Base-by-base conservation (phyloP, 2,797 vertebrate genomes). In the Acanthis flammea region DNA sequence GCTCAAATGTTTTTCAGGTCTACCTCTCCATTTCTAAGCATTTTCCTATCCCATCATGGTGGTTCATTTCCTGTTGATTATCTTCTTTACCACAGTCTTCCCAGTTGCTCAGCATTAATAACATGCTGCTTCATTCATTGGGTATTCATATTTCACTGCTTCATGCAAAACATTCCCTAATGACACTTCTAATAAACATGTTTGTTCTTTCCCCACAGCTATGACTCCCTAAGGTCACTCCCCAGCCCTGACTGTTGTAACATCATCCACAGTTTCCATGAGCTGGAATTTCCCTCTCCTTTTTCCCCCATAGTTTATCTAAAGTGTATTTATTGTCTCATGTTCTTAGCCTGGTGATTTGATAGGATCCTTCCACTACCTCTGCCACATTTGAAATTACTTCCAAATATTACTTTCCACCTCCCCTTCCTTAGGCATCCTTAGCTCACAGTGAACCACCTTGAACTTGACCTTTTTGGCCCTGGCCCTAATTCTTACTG, bases 201-300 rank as follows among this genome's bases (percentile, higher is more conserved):
- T 73, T 79, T 91, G 51, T 85, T 83, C 90, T 88, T 71, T 83
- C 86, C 57, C 33, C 76, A 44, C 65, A 94, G 65, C 82, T 80
- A 2, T 74, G 65, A 80, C 88, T 92, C 51, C 71, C 39, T 71
- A 37, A 71, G 61, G 65, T 67, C 88, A 83, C 53, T 93, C 30
- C 65, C 50, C 57, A 80, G 76, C 53, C 55, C 61, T 45, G 33
- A 22, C 82, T 83, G 54, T 76, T 91, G 47, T 83, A 77, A 91
- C 41, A 42, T 74, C 68, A 48, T 55, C 72, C 30, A 5, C 57
- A 23, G 15, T 45, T 80, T 45, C 62, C 22, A 4, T 42, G 25
- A 61, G 23, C 24, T 28, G 27, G 58, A 86, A 92, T 67, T 90
- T 83, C 63, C 63, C 28, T 80, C 81, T 89, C 33, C 33, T 18